Percentiles rank a stretch among this genome's conserved stretches.
phyloP scores from a whole-genome alignment of 2,113 vertebrate species.

The Gobius niger region DNA sequence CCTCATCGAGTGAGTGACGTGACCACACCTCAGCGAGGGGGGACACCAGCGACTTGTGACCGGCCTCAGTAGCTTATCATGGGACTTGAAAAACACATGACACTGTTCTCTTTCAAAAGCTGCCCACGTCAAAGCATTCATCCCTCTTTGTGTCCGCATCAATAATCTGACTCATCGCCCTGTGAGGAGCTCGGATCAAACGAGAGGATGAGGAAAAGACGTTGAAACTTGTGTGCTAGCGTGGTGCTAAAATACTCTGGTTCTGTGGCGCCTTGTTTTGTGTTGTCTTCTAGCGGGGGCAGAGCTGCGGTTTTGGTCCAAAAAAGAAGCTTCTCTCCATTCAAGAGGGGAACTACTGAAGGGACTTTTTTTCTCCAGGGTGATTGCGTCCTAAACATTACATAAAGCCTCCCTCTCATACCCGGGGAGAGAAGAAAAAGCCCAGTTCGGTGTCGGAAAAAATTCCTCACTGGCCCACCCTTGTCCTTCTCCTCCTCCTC shows the following conservation, averaged over 20 bases:
- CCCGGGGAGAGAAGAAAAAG: constrained; percentile 30
- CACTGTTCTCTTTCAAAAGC: not conserved
- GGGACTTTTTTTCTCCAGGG: constrained; percentile 32
- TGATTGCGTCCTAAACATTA: constrained; percentile 48
- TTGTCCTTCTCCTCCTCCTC: constrained; percentile 8
- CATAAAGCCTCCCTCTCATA: constrained; percentile 60
- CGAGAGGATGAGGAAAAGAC: not conserved
- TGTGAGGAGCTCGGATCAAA: not conserved
- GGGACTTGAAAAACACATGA: constrained; percentile 23
- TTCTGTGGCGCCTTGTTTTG: constrained; percentile 18
- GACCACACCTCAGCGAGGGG: not conserved
- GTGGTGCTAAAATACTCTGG: not conserved
- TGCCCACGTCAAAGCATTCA: not conserved
- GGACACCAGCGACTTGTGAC: constrained; percentile 27
- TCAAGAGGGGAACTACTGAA: constrained; percentile 21
- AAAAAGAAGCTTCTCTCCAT: constrained; percentile 15
- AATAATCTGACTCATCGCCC: constrained; percentile 16
- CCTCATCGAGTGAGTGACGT: not conserved
- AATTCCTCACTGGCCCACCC: constrained; percentile 59
- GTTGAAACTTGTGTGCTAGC: not conserved
- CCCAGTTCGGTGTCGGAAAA: constrained; percentile 57
- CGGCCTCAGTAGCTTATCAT: constrained; percentile 27
- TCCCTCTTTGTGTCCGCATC: not conserved
- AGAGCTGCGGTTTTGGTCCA: constrained; percentile 31
- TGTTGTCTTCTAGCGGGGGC: constrained; percentile 4